These are phyloP conservation scores for Dimorphilus gyrociliatus DNA, from an alignment of 2,888 invertebrate genomes.

Conservation along the genomic window DNA sequence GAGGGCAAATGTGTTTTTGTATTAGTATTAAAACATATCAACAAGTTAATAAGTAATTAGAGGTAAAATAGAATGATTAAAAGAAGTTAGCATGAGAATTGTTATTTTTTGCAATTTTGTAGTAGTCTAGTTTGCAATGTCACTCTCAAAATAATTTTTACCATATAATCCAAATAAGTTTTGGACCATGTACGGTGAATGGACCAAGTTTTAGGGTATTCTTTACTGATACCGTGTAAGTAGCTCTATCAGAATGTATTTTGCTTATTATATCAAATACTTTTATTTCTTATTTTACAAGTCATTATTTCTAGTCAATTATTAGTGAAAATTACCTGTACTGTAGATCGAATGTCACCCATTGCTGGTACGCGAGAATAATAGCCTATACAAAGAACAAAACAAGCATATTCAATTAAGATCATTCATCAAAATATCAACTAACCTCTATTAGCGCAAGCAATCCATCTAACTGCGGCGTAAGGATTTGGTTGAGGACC, in stretches of 20 bases:
- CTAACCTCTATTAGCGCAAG: slow-evolving; percentile 40
- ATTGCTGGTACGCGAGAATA: slow-evolving; percentile 40
- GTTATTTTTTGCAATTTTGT: too few species aligned
- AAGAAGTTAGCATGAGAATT: too few species aligned
- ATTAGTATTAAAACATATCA: too few species aligned
- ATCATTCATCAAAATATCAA: neutral
- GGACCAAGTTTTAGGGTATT: too few species aligned
- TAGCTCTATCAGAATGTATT: slow-evolving; percentile 1
- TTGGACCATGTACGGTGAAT: too few species aligned
- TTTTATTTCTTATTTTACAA: neutral
- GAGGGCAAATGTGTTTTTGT: too few species aligned
- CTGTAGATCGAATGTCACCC: slow-evolving; percentile 39
- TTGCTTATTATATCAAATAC: neutral
- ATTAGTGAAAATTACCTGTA: slow-evolving; percentile 34
- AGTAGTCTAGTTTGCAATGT: neutral
- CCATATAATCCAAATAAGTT: neutral
- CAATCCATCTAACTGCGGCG: slow-evolving; percentile 38
- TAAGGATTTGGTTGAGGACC: slow-evolving; percentile 41
- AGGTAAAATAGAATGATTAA: too few species aligned
- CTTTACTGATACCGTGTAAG: neutral
- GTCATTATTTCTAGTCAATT: neutral
- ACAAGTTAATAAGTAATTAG: too few species aligned
- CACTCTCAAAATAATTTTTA: neutral
- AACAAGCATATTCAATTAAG: slow-evolving; percentile 1
- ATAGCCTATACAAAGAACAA: slow-evolving; percentile 23